These are phyloP conservation scores for Zenarchopterus dispar DNA, from an alignment of 2,797 vertebrate genomes.

Conservation along the genomic window DNA sequence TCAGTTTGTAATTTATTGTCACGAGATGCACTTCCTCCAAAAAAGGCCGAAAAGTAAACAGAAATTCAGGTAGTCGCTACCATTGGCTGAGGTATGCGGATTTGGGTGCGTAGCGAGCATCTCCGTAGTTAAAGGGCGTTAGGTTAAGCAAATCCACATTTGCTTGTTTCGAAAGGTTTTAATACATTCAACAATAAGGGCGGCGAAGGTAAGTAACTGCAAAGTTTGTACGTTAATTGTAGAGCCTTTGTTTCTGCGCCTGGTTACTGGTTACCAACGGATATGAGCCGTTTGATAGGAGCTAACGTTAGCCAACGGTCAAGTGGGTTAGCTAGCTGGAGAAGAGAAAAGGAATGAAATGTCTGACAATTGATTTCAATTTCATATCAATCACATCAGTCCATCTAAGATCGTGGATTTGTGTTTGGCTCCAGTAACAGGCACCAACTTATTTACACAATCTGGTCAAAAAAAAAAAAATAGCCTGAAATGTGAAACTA, in stretches of 20 bases:
- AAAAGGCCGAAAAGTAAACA: slow-evolving; percentile 72
- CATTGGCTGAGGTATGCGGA: slow-evolving; percentile 28
- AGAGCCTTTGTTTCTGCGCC: slow-evolving; percentile 9
- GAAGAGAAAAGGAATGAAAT: background rate
- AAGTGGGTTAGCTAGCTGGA: slow-evolving; percentile 38
- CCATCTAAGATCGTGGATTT: background rate
- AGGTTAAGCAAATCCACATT: background rate
- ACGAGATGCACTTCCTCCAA: slow-evolving; percentile 34
- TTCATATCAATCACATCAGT: background rate
- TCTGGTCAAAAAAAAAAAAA: too few species aligned
- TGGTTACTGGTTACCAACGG: slow-evolving; percentile 9
- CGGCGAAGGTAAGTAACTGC: slow-evolving; percentile 39
- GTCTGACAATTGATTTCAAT: background rate
- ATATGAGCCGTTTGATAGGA: slow-evolving; percentile 21
- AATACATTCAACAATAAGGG: background rate
- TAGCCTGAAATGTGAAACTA: too few species aligned
- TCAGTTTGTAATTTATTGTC: slow-evolving; percentile 30
- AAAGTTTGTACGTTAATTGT: slow-evolving; percentile 4
- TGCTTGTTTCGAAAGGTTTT: background rate
- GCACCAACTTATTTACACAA: too few species aligned
- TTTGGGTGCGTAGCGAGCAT: background rate
- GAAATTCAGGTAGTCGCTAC: slow-evolving; percentile 22
- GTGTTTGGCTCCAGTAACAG: too few species aligned
- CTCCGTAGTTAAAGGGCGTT: background rate
- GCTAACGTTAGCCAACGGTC: slow-evolving; percentile 43